These are phyloP conservation scores for Eriosoma lanigerum DNA, from an alignment of 1,140 invertebrate genomes.

Conservation along the genomic window DNA sequence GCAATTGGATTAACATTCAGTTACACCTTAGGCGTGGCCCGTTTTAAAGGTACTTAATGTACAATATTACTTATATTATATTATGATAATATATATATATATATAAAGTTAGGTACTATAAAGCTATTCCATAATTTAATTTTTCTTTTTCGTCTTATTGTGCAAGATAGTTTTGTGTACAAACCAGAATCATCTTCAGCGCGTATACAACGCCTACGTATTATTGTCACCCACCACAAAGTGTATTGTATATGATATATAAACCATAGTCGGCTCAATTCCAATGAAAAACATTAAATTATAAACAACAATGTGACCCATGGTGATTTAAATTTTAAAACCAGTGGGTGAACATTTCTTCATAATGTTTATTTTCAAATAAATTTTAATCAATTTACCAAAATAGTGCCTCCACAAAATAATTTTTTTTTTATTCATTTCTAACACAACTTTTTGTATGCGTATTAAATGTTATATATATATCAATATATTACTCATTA, in stretches of 20 bases:
- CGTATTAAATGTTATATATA: too few relatives aligned
- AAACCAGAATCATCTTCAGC: constrained; percentile 17
- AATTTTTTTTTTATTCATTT: neutral
- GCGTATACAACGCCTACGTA: neutral
- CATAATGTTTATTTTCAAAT: neutral
- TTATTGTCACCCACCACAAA: constrained; percentile 25
- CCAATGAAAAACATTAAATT: constrained; percentile 19
- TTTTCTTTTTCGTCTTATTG: neutral
- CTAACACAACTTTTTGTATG: neutral
- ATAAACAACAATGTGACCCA: constrained; percentile 35
- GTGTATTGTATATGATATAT: neutral
- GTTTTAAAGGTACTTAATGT: too few relatives aligned
- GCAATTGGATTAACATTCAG: constrained; percentile 32
- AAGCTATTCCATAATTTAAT: constrained; percentile 3
- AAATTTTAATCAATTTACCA: constrained; percentile 21
- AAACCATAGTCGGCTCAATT: neutral
- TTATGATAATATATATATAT: neutral
- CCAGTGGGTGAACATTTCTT: constrained; percentile 23
- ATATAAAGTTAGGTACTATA: neutral
- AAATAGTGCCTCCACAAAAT: neutral
- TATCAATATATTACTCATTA: too few relatives aligned
- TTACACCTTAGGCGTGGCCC: constrained; percentile 24
- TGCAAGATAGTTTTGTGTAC: constrained; percentile 1
- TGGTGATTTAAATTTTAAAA: constrained; percentile 18
- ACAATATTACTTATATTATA: too few relatives aligned